These are phyloP conservation scores for Patagioenas fasciata DNA, from an alignment of 2,113 vertebrate genomes.

Conservation along the genomic window DNA sequence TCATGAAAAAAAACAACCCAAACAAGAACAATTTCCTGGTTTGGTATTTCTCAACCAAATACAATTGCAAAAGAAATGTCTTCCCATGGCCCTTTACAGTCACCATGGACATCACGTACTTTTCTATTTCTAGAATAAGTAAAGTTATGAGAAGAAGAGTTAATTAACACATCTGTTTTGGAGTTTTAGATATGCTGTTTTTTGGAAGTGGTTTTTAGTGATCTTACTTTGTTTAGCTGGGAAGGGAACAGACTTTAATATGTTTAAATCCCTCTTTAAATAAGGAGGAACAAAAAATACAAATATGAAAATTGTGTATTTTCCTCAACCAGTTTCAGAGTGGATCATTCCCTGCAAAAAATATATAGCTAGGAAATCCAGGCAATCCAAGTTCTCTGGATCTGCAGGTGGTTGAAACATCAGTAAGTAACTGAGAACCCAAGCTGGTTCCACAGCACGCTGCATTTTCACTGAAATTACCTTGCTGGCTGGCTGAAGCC, in stretches of 20 bases:
- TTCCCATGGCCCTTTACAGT: slow-evolving; percentile 35
- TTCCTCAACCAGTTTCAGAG: background rate
- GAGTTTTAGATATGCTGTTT: background rate
- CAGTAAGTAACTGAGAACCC: background rate
- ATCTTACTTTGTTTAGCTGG: background rate
- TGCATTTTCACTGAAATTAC: background rate
- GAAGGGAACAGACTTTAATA: background rate
- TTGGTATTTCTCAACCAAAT: slow-evolving; percentile 38
- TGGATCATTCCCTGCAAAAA: background rate
- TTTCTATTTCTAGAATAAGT: slow-evolving; percentile 18
- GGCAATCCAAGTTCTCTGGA: background rate
- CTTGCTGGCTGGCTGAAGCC: background rate
- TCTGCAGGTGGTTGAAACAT: background rate
- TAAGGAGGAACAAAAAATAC: background rate
- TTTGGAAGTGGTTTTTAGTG: background rate
- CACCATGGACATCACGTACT: slow-evolving; percentile 26
- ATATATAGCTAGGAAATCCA: background rate
- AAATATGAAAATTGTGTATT: background rate
- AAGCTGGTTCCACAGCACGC: background rate
- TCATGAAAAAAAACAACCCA: slow-evolving; percentile 43
- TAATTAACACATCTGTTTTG: slow-evolving; percentile 22
- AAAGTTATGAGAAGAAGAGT: background rate
- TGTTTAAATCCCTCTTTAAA: background rate
- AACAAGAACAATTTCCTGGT: slow-evolving; percentile 41
- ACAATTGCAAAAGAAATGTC: background rate